Evolutionary conservation across 2,113 vertebrate genomes (phyloP), one percentile per base, ranked within the genome.

Genomic region (Anguilla rostrata): DNA sequence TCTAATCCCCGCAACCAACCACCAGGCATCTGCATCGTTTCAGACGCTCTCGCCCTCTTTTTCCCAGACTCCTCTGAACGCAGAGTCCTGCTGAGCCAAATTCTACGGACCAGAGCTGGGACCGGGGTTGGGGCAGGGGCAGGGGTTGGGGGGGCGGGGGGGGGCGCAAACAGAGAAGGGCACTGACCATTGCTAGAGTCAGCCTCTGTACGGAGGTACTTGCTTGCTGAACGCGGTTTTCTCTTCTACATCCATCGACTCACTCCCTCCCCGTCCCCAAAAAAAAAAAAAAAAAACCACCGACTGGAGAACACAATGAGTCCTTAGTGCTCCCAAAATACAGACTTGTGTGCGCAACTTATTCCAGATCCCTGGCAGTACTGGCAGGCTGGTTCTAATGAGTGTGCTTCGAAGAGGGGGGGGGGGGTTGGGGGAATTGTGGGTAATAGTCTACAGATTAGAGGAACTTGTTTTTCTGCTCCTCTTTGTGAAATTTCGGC

Each of bases 291-390:
- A 6, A 46, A 9, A 34, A 79, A 79, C 34, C 34, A 34, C 34
- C 18, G 18, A 3, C 78, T 2, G 29, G 84, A 11, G 5, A 2
- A 75, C 0, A 26, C 3, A 43, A 71, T 18, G 60, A 6, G 2
- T 56, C 0, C 9, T 66, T 29, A 39, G 41, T n/a, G 20, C 86
- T 84, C 53, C 20, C 82, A 75, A 66, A 80, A 56, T 39, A 46
- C 78, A 49, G 43, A 75, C 79, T 34, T 34, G 34, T 84, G 18
- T 14, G n/a, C 0, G 26, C 43, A 71, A 43, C 46, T 87, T 78
- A 60, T 34, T 78, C 12, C 63, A 84, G 81, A 8, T 86, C 78
- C 87, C 41, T 80, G 79, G 14, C n/a, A n/a, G 43, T n/a, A 53
- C 63, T 39, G 26, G n/a, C 83, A n/a, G 34, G 26, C 9, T 15